These are phyloP conservation scores for Poeciliopsis presidionis DNA, from an alignment of 2,797 vertebrate species.

Conservation along the genomic window DNA sequence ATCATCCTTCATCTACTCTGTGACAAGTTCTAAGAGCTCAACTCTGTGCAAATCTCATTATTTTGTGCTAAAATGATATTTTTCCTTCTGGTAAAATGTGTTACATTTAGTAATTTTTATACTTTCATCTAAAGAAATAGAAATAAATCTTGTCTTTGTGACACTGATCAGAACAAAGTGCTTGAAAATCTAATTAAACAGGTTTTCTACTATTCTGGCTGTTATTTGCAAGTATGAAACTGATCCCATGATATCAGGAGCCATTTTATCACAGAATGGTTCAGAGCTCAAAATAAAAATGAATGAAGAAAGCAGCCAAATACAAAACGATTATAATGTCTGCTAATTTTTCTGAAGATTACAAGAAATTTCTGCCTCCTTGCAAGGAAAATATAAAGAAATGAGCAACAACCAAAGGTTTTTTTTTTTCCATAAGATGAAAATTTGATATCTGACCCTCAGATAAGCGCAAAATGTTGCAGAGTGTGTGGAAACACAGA, in stretches of 20 bases:
- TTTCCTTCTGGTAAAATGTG: background rate
- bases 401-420: background rate
- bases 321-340: background rate
- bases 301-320: background rate
- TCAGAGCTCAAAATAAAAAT: background rate
- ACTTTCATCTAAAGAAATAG: background rate
- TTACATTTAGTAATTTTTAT: background rate
- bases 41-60: background rate
- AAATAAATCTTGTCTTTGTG: background rate
- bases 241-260: background rate
- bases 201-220: background rate
- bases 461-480: conserved; percentile 24
- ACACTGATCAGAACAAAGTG: background rate
- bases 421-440: background rate
- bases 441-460: conserved; percentile 3
- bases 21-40: background rate
- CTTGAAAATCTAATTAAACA: background rate
- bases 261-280: background rate
- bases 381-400: background rate
- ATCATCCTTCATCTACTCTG: background rate
- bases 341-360: background rate
- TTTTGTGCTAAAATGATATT: background rate
- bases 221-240: background rate
- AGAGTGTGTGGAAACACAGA: conserved; percentile 33
- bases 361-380: background rate